Evolutionary conservation across 2,797 vertebrate genomes (phyloP), one percentile per base, ranked within the genome.

Genomic region (Phaenicophaeus curvirostris): DNA sequence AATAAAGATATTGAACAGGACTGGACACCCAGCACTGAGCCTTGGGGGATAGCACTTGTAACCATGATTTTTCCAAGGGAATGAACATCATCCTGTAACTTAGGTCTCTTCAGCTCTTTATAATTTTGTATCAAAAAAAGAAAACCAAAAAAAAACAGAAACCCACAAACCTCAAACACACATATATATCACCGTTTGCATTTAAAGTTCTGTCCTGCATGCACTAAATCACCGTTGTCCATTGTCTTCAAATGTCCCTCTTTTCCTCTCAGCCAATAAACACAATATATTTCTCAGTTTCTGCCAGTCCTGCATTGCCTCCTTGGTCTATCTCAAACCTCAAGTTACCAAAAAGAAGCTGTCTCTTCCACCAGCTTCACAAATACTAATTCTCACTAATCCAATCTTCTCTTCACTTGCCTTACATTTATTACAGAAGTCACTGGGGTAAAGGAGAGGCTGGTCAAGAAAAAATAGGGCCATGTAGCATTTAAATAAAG

Each of bases 351-450:
- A 48, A 87, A 84, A 35, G 54, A 63, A 92, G 51, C 28, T 27
- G 25, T 51, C 92, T 87, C 91, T 87, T 67, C 35, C 48, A 63
- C 57, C 44, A 82, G 37, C 30, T 76, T 85, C 55, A 71, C 39
- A 69, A 81, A 72, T 66, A 55, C 37, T 81, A 57, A 77, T 35
- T 19, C 54, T 89, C n/a, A 23, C 16, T 65, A 68, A 66, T 44
- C 75, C 87, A 42, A 90, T 90, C 24, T 71, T 87, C 24, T 25
- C 78, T 86, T 55, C 30, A 11, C 16, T 85, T 55, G 20, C 44
- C 78, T 61, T 55, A 57, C 39, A 17, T 85, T 89, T 83, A 48
- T 55, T 75, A 37, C 2, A 17, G 5, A 58, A 62, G n/a, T 72
- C 83, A 72, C 42, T 66, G 13, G 20, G 21, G 30, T 57, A 68